Conservation (phyloP, 2,113 vertebrate genomes). For the Podiceps cristatus region DNA sequence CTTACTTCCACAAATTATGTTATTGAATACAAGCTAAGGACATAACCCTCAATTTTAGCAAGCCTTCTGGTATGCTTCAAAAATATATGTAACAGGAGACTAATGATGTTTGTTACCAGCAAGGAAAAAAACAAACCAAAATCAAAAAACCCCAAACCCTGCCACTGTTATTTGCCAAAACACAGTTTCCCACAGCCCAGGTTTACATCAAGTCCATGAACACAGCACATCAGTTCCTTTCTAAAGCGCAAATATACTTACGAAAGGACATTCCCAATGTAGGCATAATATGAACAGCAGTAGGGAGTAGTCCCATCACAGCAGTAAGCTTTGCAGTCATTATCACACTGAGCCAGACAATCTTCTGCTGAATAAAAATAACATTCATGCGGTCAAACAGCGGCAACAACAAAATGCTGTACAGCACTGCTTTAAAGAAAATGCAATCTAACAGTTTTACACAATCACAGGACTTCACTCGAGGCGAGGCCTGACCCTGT, state of each 20-base stretch:
- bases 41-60: neutral
- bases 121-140: neutral
- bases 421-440: conserved; percentile 15
- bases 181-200: neutral
- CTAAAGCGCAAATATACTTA: conserved; percentile 74
- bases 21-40: neutral
- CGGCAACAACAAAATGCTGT: neutral
- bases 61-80: neutral
- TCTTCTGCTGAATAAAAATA: conserved; percentile 76
- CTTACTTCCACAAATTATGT: neutral
- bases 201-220: neutral
- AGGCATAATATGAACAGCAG: conserved; percentile 95
- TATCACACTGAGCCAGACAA: conserved; percentile 84
- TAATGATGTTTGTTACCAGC: neutral
- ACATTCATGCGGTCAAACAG: neutral
- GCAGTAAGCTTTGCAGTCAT: conserved; percentile 89
- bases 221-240: neutral
- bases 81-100: neutral
- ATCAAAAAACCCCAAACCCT: neutral
- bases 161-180: neutral
- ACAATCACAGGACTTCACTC: neutral
- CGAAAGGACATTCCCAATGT: conserved; percentile 93
- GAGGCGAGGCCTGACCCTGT: neutral
- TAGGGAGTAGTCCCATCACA: conserved; percentile 89
- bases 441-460: neutral